Conservation (phyloP, 2,113 vertebrate genomes). For the Oryzias melastigma region DNA sequence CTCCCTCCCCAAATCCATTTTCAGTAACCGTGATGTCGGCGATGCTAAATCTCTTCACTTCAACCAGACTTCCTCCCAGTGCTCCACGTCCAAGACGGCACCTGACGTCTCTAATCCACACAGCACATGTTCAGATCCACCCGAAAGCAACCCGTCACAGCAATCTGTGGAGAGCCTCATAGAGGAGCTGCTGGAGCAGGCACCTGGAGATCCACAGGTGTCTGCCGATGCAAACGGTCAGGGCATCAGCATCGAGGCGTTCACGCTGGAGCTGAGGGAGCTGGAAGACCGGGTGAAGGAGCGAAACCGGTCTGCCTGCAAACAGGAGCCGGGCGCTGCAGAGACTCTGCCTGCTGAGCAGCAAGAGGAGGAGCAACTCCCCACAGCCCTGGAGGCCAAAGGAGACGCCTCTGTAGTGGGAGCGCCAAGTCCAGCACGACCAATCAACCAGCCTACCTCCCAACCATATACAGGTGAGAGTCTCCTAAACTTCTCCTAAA, state of each 20-base stretch:
- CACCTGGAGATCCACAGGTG: slow-evolving; percentile 56
- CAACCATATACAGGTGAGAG: slow-evolving; percentile 93
- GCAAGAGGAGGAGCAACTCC: slow-evolving; percentile 70
- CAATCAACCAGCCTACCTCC: slow-evolving; percentile 74
- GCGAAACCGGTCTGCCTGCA: slow-evolving; percentile 20
- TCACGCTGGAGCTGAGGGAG: slow-evolving; percentile 85
- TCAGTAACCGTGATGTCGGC: slow-evolving; percentile 35
- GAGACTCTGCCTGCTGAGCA: slow-evolving; percentile 27
- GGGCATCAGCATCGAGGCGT: slow-evolving; percentile 84
- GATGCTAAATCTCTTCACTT: slow-evolving; percentile 38
- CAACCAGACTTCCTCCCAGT: slow-evolving; percentile 35
- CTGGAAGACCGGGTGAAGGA: slow-evolving; percentile 83
- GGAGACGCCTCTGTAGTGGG: slow-evolving; percentile 63
- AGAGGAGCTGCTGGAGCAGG: slow-evolving; percentile 80
- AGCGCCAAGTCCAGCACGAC: slow-evolving; percentile 78
- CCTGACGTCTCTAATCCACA: slow-evolving; percentile 24
- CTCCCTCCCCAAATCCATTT: slow-evolving; percentile 48
- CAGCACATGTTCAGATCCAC: slow-evolving; percentile 22
- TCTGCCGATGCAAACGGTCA: slow-evolving; percentile 67
- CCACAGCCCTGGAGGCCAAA: slow-evolving; percentile 45
- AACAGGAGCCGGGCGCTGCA: slow-evolving; percentile 33
- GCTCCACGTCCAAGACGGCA: slow-evolving; percentile 22
- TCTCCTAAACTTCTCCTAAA: no score
- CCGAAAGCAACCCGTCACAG: slow-evolving; percentile 35
- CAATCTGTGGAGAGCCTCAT: slow-evolving; percentile 82